phyloP scores from a whole-genome alignment of 2,888 invertebrate genomes.

The Ferrisia virgata region DNA sequence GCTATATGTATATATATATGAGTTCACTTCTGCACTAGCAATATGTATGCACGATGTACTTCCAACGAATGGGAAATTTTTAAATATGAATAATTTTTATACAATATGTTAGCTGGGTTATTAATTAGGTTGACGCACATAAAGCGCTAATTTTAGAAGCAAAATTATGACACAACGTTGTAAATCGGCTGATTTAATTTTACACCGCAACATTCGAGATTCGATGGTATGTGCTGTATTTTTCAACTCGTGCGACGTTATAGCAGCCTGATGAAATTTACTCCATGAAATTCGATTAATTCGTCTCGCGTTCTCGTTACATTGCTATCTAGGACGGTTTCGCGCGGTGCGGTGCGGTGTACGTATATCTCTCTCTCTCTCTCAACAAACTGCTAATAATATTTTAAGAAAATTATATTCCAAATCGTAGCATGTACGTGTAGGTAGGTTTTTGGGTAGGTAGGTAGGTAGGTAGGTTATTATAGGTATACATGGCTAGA shows the following conservation, averaged over 20 bases:
- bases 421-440: not conserved
- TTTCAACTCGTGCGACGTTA: slow-evolving; percentile 7
- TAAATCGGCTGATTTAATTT: slow-evolving; percentile 36
- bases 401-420: slow-evolving; percentile 17
- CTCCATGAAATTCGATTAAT: slow-evolving; percentile 9
- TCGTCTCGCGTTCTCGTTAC: not conserved
- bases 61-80: not conserved
- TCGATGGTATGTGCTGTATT: slow-evolving; percentile 3
- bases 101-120: slow-evolving; percentile 30
- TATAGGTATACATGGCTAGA: no score
- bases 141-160: slow-evolving; percentile 44
- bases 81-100: slow-evolving; percentile 1
- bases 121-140: slow-evolving; percentile 42
- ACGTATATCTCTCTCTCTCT: no score
- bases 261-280: not conserved
- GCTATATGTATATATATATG: no score
- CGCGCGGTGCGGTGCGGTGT: no score
- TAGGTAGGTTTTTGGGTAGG: no score
- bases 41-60: not conserved
- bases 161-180: slow-evolving; percentile 34
- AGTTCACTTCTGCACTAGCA: no score
- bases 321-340: not conserved
- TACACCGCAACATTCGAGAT: not conserved
- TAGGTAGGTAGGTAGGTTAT: no score
- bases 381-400: not conserved